Evolutionary conservation across 2,888 invertebrate genomes (phyloP), one percentile per base, ranked within the genome.

Genomic region (Pandemis corylana): DNA sequence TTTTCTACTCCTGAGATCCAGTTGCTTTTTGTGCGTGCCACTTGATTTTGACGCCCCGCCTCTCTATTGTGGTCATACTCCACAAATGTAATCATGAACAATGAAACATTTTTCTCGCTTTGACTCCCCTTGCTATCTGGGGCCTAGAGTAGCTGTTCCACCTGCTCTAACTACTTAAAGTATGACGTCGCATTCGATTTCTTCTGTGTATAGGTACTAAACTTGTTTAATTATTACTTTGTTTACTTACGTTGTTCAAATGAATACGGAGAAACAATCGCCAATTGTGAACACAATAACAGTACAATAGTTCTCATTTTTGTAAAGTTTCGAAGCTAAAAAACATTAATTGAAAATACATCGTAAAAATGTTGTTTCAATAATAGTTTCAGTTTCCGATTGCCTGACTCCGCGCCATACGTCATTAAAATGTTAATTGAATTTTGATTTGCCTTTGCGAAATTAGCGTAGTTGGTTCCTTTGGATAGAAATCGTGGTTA

Each of bases 211-310:
- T 36, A 28, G 2, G 10, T 3, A 44, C 44, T 2, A 44, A 2
- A 7, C 9, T 12, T 46, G 12, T 10, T 46, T 12, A 46, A 12
- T 46, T 12, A 10, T 4, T 46, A 46, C 10, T 46, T 46, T 12
- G 12, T 10, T 12, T 46, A 59, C 90, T 88, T 84, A 89, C 90
- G 82, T 79, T 85, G 79, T 64, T 85, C 73, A 81, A 80, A 80
- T 10, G 5, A 68, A 4, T 76, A 77, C 76, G 78, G 77, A 41
- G 79, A 42, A 6, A 81, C 81, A 15, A 41, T 10, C 7, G 42
- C 41, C 9, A 42, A 62, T n/a, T 56, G 56, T 56, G 20, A 62
- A 42, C 62, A 36, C 7, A 62, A n/a, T 3, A 62, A 7, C 62
- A 62, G n/a, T 7, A 42, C 62, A 62, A 36, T 62, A 7, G n/a